Percentiles rank a stretch among this genome's conserved stretches.
phyloP scores from a whole-genome alignment of 2,113 vertebrate species.

The Numenius arquata region DNA sequence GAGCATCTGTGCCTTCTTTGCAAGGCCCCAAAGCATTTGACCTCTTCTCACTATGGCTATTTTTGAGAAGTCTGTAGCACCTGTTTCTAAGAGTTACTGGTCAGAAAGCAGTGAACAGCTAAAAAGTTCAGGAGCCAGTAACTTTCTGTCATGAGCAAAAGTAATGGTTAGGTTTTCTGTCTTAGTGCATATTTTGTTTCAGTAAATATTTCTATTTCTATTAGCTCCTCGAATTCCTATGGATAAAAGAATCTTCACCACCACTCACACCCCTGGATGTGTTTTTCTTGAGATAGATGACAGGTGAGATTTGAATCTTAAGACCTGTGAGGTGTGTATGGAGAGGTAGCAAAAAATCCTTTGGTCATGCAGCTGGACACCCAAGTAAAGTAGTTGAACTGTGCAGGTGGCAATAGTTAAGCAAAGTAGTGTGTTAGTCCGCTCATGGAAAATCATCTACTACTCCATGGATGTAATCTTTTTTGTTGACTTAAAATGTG shows the following conservation, averaged over 20 bases:
- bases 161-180: background rate
- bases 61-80: background rate
- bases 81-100: background rate
- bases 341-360: background rate
- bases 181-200: background rate
- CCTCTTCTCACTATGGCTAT: background rate
- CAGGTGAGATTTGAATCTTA: conserved; percentile 71
- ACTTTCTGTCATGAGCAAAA: background rate
- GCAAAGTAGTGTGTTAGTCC: background rate
- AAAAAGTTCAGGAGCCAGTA: background rate
- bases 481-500: background rate
- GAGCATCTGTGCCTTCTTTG: background rate
- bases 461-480: background rate
- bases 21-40: background rate
- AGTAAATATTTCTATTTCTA: background rate
- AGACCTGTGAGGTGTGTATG: background rate
- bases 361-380: background rate
- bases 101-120: background rate
- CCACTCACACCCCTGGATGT: conserved; percentile 89
- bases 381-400: background rate
- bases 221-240: conserved; percentile 86
- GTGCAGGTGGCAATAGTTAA: background rate
- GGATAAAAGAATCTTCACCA: conserved; percentile 93
- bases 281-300: conserved; percentile 92
- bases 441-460: background rate